These are phyloP conservation scores for Euzetes globulus DNA, from an alignment of 2,888 invertebrate species.

Conservation along the genomic window DNA sequence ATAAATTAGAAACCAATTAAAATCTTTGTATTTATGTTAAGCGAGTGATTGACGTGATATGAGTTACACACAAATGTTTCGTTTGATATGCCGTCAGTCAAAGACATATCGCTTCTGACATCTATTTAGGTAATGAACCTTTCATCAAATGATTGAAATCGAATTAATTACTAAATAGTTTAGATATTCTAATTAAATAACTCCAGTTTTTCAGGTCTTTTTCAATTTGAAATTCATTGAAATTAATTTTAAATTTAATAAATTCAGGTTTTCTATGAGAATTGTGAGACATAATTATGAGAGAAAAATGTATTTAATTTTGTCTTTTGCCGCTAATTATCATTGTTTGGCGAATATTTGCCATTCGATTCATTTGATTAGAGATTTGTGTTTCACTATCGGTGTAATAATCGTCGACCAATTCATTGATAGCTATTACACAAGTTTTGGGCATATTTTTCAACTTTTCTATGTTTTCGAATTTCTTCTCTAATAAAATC, in stretches of 20 bases:
- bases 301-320: too few species aligned
- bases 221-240: too few species aligned
- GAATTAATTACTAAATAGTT: not conserved
- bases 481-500: not conserved
- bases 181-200: not conserved
- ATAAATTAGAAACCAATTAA: constrained; percentile 12
- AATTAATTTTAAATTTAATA: too few species aligned
- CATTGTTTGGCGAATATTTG: not conserved
- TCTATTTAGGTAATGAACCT: not conserved
- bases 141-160: not conserved
- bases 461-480: not conserved
- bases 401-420: not conserved
- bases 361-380: not conserved
- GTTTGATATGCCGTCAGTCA: constrained; percentile 1
- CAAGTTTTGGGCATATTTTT: not conserved
- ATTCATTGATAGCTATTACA: not conserved
- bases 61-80: not conserved
- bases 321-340: constrained; percentile 11
- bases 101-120: not conserved
- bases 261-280: too few species aligned
- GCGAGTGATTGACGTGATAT: not conserved
- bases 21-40: not conserved
- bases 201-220: too few species aligned
- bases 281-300: too few species aligned
- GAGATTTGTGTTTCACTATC: not conserved